phyloP scores from a whole-genome alignment of 2,113 vertebrate species.

The Holacanthus passer region DNA sequence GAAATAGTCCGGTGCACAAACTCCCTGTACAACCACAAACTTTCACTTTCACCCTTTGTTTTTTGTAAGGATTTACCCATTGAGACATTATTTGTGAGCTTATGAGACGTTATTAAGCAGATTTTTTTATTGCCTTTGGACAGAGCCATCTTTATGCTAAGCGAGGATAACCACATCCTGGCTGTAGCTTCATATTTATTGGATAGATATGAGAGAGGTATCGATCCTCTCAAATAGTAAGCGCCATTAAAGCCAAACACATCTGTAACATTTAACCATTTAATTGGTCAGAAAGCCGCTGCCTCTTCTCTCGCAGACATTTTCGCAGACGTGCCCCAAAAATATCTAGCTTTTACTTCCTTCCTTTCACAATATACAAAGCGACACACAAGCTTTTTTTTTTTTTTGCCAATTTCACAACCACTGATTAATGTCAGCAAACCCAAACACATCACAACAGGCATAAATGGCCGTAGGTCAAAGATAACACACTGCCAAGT shows the following conservation, averaged over 20 bases:
- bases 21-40: neutral
- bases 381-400: neutral
- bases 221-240: neutral
- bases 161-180: neutral
- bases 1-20: neutral
- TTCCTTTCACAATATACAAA: neutral
- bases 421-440: neutral
- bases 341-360: neutral
- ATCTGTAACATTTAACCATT: neutral
- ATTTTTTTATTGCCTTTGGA: neutral
- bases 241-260: too few species aligned
- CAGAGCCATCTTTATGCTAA: neutral
- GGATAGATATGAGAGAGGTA: neutral
- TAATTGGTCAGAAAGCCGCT: neutral
- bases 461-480: slow-evolving; percentile 16
- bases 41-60: neutral
- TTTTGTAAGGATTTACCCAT: neutral
- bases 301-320: neutral
- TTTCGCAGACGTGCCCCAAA: too few species aligned
- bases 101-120: neutral
- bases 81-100: neutral
- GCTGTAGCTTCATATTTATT: neutral
- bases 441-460: slow-evolving; percentile 10
- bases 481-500: slow-evolving; percentile 8
- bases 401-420: neutral